Conservation (phyloP, 2,797 vertebrate genomes). For the Notamacropus eugenii region DNA sequence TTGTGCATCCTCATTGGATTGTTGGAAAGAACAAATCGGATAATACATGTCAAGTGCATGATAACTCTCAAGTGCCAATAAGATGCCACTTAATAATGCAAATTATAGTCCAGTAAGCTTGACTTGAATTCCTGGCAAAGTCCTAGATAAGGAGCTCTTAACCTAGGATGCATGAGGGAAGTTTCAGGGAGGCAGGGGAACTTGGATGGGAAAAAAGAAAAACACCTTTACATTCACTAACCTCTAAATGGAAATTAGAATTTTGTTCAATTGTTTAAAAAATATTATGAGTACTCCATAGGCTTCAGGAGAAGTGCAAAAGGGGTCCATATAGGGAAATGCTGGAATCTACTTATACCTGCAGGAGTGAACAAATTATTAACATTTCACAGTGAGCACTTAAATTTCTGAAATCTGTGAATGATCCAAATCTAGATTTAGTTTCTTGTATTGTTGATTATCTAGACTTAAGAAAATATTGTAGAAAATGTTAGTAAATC, state of each 20-base stretch:
- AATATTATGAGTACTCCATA: neutral
- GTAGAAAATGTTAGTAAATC: neutral
- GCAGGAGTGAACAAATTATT: neutral
- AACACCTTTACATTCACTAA: neutral
- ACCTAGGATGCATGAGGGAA: neutral
- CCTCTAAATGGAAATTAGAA: neutral
- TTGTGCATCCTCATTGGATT: neutral
- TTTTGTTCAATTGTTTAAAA: neutral
- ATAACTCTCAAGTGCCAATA: neutral
- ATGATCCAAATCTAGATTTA: neutral
- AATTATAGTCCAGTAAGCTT: neutral
- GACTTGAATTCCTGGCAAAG: neutral
- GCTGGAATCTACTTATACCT: neutral
- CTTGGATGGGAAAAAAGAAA: neutral
- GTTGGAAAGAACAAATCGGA: neutral
- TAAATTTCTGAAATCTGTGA: neutral
- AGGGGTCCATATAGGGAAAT: neutral
- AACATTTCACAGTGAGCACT: neutral
- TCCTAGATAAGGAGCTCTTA: neutral
- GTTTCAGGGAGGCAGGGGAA: neutral
- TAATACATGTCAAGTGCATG: neutral
- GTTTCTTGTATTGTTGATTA: neutral
- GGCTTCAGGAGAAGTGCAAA: neutral
- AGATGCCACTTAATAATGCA: neutral
- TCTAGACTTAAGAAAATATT: neutral